Evolutionary conservation across 2,888 invertebrate genomes (phyloP), one percentile per base, ranked within the genome.

Genomic region (Monochamus alternatus): DNA sequence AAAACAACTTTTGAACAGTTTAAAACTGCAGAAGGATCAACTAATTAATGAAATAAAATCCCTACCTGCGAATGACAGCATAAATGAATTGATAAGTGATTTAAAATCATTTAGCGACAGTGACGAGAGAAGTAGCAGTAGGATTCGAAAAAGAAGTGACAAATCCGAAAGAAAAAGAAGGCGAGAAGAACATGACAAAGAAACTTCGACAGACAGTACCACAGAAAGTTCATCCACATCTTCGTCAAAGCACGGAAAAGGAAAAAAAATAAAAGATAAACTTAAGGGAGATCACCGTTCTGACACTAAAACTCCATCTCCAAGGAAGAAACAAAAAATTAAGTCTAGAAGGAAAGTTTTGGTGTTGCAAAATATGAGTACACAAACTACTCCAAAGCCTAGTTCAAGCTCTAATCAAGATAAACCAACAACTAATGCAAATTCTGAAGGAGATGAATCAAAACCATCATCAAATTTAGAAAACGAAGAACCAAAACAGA

Each of bases 21-120:
- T 90, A 32, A 87, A 88, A 71, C 73, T 82, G 22, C 89, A 89
- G 79, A 88, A 88, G 72, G 85, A 87, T 38, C 84, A 88, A 73
- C 81, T 89, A 14, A 43, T 88, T 8, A 83, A 86, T 47, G 89
- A 89, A 84, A 84, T 86, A 7, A 77, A 83, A 38, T 74, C 80
- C 7, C 80, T 88, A 66, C 88, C 87, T 0, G 81, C 82, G 75
- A 84, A 83, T 58, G 86, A 87, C 74, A 87, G 85, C 75, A 72
- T 82, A 7, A 75, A 77, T 51, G 81, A 82, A 22, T 72, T 84
- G 55, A 77, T 84, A 47, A 75, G 81, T n/a, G 82, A 84, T 66
- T 77, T 84, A 55, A 79, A 79, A 64, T 83, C 82, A 0, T 78
- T 84, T 69, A 75, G 73, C 44, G 81, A 80, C 14, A 73, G 51